Conservation (phyloP, 2,113 vertebrate genomes). For the Harpagus bidentatus region DNA sequence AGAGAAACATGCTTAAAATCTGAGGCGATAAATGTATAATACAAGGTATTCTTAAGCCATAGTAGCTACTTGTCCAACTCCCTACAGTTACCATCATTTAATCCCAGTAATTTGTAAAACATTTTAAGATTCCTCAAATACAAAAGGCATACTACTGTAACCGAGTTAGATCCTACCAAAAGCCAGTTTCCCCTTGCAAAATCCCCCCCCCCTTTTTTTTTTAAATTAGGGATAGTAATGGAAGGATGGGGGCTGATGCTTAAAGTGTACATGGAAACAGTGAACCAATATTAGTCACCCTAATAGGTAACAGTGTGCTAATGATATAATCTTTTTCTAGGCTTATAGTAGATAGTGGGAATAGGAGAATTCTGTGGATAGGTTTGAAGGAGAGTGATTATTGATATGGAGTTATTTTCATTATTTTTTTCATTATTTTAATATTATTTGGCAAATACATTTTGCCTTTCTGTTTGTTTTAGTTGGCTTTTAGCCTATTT, state of each 20-base stretch:
- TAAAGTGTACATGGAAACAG: not conserved
- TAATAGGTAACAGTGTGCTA: not conserved
- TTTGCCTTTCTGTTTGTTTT: not conserved
- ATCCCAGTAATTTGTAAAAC: not conserved
- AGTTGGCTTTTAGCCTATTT: not conserved
- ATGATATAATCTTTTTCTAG: not conserved
- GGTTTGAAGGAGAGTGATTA: not conserved
- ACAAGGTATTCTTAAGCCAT: not conserved
- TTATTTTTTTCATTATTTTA: not conserved
- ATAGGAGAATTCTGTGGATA: not conserved
- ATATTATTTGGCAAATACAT: not conserved
- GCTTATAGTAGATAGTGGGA: not conserved
- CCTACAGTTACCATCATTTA: not conserved
- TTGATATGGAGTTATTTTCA: not conserved
- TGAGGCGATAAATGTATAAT: not conserved
- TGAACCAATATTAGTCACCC: not conserved
- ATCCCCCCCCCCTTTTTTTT: not conserved
- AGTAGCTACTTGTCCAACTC: not conserved
- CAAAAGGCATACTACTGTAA: not conserved
- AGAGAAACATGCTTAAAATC: not conserved
- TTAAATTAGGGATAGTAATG: not conserved
- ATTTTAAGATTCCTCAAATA: not conserved
- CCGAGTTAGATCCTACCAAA: not conserved
- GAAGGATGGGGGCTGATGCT: not conserved
- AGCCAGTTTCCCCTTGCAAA: not conserved